A percentile compares a stretch with the other conserved stretches of the same genome.
These are phyloP conservation scores for Nomada fucata DNA, from an alignment of 2,888 invertebrate species.

Conservation along the genomic window DNA sequence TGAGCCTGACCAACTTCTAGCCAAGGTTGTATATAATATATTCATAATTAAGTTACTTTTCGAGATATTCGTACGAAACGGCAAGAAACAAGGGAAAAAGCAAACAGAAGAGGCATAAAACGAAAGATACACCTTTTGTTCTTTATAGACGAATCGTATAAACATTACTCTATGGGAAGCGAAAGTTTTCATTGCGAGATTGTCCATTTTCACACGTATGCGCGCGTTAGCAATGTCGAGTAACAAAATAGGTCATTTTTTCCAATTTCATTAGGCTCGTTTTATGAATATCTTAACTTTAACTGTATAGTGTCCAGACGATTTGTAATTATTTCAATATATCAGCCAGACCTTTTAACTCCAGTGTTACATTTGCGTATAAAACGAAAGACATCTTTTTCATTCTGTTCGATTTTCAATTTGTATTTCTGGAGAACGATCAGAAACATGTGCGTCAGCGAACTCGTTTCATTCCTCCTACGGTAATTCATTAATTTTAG, in stretches of 20 bases:
- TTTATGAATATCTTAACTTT: conserved; percentile 18
- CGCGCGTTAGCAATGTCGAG: conserved; percentile 11
- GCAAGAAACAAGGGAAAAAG: neutral
- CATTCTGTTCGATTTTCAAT: neutral
- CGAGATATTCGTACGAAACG: conserved; percentile 53
- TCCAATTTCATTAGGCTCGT: conserved; percentile 21
- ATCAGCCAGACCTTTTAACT: conserved; percentile 29
- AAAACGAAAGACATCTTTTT: neutral
- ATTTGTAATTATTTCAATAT: conserved; percentile 44
- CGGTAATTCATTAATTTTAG: conserved; percentile 29
- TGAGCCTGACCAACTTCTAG: conserved; percentile 72
- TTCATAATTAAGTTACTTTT: conserved; percentile 60
- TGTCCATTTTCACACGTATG: conserved; percentile 26
- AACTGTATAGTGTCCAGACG: conserved; percentile 37
- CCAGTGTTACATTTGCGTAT: conserved; percentile 19
- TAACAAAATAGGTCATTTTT: conserved; percentile 28
- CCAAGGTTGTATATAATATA: conserved; percentile 75
- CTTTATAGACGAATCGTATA: conserved; percentile 29
- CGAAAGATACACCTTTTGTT: conserved; percentile 29
- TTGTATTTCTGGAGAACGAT: neutral
- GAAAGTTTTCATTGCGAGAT: conserved; percentile 40
- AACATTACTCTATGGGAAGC: conserved; percentile 8
- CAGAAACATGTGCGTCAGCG: conserved; percentile 25
- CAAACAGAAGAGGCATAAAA: neutral
- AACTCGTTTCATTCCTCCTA: conserved; percentile 24